Percentiles rank a stretch among this genome's conserved stretches.
Conservation (phyloP, 2,113 vertebrate genomes). For the Oenanthe melanoleuca region DNA sequence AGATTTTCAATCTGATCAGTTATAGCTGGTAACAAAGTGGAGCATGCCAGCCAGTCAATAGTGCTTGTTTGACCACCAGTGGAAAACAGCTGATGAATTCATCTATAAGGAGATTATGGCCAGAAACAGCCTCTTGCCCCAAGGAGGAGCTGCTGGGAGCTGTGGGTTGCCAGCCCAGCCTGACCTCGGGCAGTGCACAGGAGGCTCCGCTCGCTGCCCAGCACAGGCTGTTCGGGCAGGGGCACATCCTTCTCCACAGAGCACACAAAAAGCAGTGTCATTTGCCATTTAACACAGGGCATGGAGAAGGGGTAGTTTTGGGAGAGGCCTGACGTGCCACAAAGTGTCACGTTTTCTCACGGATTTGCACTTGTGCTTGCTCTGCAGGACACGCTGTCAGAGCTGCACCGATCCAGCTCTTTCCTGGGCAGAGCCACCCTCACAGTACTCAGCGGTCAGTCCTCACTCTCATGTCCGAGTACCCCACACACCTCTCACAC, state of each 20-base stretch:
- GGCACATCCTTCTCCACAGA: background rate
- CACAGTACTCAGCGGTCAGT: fast-evolving
- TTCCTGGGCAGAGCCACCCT: background rate
- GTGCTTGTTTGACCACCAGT: background rate
- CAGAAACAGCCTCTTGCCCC: background rate
- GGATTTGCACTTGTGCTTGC: background rate
- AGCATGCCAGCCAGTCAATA: fast-evolving
- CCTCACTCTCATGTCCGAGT: background rate
- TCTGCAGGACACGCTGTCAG: background rate
- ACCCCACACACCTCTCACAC: background rate
- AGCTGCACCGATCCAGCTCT: background rate
- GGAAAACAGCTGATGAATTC: background rate
- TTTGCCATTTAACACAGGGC: background rate
- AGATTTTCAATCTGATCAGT: background rate
- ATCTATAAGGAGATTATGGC: background rate
- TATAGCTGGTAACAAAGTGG: background rate
- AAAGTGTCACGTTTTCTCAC: background rate
- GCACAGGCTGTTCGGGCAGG: background rate
- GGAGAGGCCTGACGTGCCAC: background rate
- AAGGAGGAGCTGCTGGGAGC: background rate
- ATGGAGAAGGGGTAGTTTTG: background rate
- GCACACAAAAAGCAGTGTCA: background rate
- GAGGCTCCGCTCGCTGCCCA: background rate
- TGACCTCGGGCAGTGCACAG: fast-evolving
- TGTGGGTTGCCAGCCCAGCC: background rate